Evolutionary conservation across 2,797 vertebrate species (phyloP), one percentile per base, ranked within the genome.

Genomic region (Gouania willdenowi): DNA sequence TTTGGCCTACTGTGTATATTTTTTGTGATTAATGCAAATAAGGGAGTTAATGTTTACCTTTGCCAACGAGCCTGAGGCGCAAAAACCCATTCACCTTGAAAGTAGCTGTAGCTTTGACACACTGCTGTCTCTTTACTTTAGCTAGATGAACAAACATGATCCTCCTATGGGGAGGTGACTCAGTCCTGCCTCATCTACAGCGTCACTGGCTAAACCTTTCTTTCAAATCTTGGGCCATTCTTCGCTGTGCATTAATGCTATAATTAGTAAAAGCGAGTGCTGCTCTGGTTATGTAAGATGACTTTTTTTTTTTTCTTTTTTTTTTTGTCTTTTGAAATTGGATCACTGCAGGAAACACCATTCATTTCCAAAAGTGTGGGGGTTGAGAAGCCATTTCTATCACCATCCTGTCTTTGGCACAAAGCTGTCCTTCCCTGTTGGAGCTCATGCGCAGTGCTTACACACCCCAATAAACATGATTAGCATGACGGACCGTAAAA

Each of bases 311-410:
- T n/a, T n/a, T n/a, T n/a, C n/a, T n/a, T n/a, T n/a, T n/a, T n/a
- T n/a, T n/a, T 79, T 83, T 78, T 78, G 71, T 80, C 72, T 77
- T 68, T 66, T 72, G 50, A 76, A 83, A 81, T 79, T 70, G 62
- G 77, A 83, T 82, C 77, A 75, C 39, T 26, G 36, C 55, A 62
- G 56, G 56, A 75, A 48, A 42, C 67, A 56, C 41, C 42, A 47
- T 64, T 62, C 63, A 58, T 63, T 80, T 71, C 15, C 27, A 59
- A 41, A 77, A 68, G 71, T 27, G 15, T 47, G 54, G 47, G 54
- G 34, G 29, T 19, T 18, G 19, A 32, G 39, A 60, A 36, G 17
- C 16, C 36, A 34, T 53, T 66, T 71, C 55, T 40, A 38, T 57
- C 17, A 40, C 35, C 23, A 8, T 41, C 40, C 41, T 34, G 37